Conservation (phyloP, 2,113 vertebrate genomes). For the Cryptomyrus ogoouensis region DNA sequence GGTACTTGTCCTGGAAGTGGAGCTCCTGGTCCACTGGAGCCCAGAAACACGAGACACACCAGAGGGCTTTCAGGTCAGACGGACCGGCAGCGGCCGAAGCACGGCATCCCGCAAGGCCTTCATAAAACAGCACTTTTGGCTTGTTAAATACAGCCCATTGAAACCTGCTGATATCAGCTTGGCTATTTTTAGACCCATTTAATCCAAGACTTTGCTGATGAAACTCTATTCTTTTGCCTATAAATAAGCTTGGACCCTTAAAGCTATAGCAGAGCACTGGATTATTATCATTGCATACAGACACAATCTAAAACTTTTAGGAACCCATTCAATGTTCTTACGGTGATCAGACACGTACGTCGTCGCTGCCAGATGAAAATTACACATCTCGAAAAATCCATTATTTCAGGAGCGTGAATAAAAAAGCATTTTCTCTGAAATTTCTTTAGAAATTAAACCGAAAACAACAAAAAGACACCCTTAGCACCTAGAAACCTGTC, state of each 20-base stretch:
- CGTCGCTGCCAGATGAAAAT: too few species aligned
- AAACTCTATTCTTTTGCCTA: neutral
- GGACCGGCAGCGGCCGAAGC: neutral
- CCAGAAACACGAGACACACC: slow-evolving; percentile 3
- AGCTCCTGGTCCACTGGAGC: slow-evolving; percentile 85
- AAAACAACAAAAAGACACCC: neutral
- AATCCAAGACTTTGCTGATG: neutral
- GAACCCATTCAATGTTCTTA: neutral
- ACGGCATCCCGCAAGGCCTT: neutral
- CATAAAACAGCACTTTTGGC: neutral
- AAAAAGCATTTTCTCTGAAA: neutral
- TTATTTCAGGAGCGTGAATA: neutral
- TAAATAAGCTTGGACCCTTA: neutral
- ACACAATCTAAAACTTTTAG: neutral
- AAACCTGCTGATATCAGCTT: neutral
- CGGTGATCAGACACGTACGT: neutral
- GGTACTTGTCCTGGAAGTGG: slow-evolving; percentile 94
- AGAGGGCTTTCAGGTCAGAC: neutral
- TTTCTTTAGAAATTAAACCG: neutral
- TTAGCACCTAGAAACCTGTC: neutral
- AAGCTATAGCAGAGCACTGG: neutral
- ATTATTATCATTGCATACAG: neutral
- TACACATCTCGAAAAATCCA: neutral
- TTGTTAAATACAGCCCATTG: neutral
- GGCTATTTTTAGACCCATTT: neutral